These are phyloP conservation scores for Chiridota heheva DNA, from an alignment of 35 echinoderm and acorn worm species.

Conservation along the genomic window DNA sequence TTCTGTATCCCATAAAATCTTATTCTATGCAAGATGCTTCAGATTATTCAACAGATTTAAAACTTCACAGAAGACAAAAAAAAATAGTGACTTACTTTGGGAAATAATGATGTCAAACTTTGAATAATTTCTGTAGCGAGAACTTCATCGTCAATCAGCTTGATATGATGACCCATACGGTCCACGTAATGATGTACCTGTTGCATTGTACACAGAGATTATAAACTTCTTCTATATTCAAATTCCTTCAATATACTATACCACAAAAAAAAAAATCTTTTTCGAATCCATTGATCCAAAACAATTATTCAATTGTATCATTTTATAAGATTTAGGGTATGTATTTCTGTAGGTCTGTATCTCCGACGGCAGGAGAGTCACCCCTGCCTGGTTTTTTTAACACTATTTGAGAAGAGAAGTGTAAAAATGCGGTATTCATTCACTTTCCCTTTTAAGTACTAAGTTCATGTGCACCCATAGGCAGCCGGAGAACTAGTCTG, in stretches of 20 bases:
- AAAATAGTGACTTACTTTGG: constrained; percentile 49
- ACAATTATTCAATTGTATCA: background rate
- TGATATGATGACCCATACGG: constrained; percentile 50
- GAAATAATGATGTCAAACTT: constrained; percentile 51
- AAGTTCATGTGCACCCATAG: background rate
- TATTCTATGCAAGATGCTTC: background rate
- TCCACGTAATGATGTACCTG: constrained; percentile 80
- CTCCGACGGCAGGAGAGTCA: too few relatives aligned
- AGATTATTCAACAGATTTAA: background rate
- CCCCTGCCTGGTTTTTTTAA: too few relatives aligned
- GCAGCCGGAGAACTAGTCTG: too few relatives aligned
- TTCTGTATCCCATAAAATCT: too few relatives aligned
- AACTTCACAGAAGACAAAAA: background rate
- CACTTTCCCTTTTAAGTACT: too few relatives aligned
- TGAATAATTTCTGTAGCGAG: constrained; percentile 49
- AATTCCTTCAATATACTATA: too few relatives aligned
- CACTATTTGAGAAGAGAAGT: too few relatives aligned
- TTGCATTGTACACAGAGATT: background rate
- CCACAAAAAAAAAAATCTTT: background rate
- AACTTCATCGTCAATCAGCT: constrained; percentile 47
- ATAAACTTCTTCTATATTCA: background rate
- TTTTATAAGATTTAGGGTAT: background rate
- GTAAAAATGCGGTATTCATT: too few relatives aligned
- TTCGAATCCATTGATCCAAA: background rate
- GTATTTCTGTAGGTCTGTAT: background rate